Evolutionary conservation across 2,888 invertebrate species (phyloP), one percentile per base, ranked within the genome.

Genomic region (Dromius quadrimaculatus): DNA sequence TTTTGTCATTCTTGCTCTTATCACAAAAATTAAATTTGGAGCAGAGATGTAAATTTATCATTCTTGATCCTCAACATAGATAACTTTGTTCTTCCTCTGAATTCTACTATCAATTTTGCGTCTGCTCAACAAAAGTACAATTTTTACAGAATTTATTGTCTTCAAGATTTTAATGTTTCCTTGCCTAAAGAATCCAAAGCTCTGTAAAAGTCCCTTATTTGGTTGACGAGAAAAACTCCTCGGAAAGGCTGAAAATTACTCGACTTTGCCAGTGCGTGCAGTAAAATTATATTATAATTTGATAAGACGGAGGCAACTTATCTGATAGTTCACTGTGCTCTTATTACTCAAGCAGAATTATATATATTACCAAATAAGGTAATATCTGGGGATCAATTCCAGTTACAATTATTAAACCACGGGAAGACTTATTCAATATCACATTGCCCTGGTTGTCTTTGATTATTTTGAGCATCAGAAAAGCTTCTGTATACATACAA

Each of bases 251-350:
- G 66, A 70, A 72, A 71, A 71, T 72, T 72, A 73, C 71, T 71
- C 71, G 47, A 68, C 69, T 71, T 62, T 57, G 41, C 57, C 68
- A 63, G 69, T 63, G 66, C 70, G 71, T 71, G 61, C 61, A 62
- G 64, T 72, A 45, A 74, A 72, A 63, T 72, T 72, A 73, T 72
- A 72, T 71, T 71, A 71, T 74, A 73, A 74, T 74, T 74, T 71
- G 54, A 73, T 73, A 74, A 72, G 63, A 59, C 59, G 57, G 68
- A 68, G 59, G 59, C 59, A 68, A 43, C 68, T 68, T 41, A 68
- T 43, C 71, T 71, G 71, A 72, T 71, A 71, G 64, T 66, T 63
- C 62, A 22, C 19, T 62, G 71, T 9, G 36, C 34, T 63, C 68
- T 72, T 74, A 74, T 38, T 66, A 66, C 54, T 66, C 41, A 41